Evolutionary conservation across 1,140 invertebrate species (phyloP).

Genomic region (Mesaphorura yosii): DNA sequence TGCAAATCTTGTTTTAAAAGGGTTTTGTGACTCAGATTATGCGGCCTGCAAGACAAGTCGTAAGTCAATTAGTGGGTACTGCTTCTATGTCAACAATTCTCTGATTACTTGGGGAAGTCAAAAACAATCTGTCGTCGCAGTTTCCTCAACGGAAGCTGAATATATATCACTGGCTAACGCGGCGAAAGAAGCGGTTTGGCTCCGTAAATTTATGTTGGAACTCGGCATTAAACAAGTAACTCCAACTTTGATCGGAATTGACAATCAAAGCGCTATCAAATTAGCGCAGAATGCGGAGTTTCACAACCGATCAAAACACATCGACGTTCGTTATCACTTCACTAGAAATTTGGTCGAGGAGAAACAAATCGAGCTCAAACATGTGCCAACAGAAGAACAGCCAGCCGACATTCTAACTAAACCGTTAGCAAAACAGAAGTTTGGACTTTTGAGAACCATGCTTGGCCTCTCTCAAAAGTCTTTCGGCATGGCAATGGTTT

Average conservation of each 20-base stretch:
- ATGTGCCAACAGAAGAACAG: conserved; percentile 33
- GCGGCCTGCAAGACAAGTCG: conserved; percentile 20
- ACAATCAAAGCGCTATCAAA: conserved; percentile 32
- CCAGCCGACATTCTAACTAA: conserved; percentile 36
- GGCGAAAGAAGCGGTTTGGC: conserved; percentile 33
- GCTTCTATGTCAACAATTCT: conserved; percentile 20
- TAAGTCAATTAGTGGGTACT: conserved; percentile 32
- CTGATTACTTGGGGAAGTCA: conserved; percentile 32
- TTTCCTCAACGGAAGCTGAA: conserved; percentile 37
- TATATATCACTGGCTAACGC: conserved; percentile 31
- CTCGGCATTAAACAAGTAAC: conserved; percentile 12
- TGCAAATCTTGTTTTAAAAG: not conserved
- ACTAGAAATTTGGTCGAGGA: conserved; percentile 8
- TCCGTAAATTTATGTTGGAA: conserved; percentile 30
- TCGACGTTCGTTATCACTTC: conserved; percentile 33
- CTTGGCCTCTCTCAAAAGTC: not conserved
- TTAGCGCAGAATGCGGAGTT: conserved; percentile 32
- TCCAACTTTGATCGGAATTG: conserved; percentile 20
- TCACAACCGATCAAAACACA: conserved; percentile 35
- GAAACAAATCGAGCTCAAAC: conserved; percentile 27
- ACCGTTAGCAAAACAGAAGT: conserved; percentile 21
- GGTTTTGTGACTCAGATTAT: conserved; percentile 21
- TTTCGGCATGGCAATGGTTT: not conserved
- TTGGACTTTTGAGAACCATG: conserved; percentile 1
- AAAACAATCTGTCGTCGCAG: conserved; percentile 34